Evolutionary conservation across 2,797 vertebrate species (phyloP).

Genomic region (Alauda arvensis): DNA sequence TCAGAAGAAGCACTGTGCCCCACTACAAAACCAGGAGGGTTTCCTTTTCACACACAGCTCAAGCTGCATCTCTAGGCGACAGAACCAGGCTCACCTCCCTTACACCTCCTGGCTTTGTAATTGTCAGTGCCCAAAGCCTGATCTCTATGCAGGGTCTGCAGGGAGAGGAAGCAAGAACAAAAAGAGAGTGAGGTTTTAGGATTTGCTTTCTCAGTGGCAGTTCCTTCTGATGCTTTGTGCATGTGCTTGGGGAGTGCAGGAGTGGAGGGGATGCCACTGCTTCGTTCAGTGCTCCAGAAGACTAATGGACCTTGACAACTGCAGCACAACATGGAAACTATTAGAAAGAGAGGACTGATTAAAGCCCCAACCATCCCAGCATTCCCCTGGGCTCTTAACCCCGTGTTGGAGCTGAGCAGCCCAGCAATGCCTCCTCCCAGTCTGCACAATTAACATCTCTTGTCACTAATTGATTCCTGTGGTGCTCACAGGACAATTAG

Average conservation of each 20-base stretch:
- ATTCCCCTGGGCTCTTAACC: conserved; percentile 33
- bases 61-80: background rate
- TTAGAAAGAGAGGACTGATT: conserved; percentile 43
- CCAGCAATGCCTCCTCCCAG: conserved; percentile 42
- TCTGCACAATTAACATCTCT: conserved; percentile 66
- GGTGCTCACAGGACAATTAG: conserved; percentile 72
- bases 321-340: conserved; percentile 42
- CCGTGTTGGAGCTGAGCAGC: conserved; percentile 35
- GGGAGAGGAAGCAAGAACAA: background rate
- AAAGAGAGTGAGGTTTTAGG: background rate
- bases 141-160: background rate
- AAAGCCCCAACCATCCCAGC: conserved; percentile 30
- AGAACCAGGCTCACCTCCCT: background rate
- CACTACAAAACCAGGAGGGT: background rate
- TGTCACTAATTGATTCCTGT: conserved; percentile 76
- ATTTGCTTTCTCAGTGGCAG: background rate
- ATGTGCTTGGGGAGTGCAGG: background rate
- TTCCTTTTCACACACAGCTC: background rate
- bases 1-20: background rate
- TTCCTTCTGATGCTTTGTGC: background rate
- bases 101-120: background rate
- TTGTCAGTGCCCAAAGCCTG: background rate
- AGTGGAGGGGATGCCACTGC: background rate
- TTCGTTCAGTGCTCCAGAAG: conserved; percentile 18
- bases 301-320: conserved; percentile 53